A percentile compares a stretch with the other conserved stretches of the same genome.
Evolutionary conservation across 2,888 invertebrate species (phyloP).

Genomic region (Lingula anatina): DNA sequence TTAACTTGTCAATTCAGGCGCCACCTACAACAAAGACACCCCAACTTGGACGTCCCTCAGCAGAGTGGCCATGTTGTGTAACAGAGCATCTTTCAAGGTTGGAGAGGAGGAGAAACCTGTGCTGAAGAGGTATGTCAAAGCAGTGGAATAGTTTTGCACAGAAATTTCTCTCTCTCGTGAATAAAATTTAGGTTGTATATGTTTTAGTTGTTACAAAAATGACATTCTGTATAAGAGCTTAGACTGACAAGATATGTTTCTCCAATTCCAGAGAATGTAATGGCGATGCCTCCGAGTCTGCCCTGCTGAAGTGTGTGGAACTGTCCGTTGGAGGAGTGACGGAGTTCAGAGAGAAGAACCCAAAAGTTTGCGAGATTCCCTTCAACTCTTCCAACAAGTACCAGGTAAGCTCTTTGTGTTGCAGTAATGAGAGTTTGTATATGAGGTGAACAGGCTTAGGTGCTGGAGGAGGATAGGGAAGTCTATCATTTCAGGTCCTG

Average conservation of each 20-base stretch:
- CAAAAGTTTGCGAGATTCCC: conserved; percentile 53
- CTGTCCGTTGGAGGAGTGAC: conserved; percentile 47
- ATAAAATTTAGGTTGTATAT: too few relatives aligned
- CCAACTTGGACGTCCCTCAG: conserved; percentile 84
- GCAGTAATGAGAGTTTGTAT: too few relatives aligned
- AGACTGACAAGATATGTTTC: too few relatives aligned
- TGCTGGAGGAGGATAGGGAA: too few relatives aligned
- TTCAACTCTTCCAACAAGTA: conserved; percentile 57
- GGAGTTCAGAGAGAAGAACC: conserved; percentile 43
- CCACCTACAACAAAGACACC: conserved; percentile 77
- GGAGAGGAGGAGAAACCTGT: conserved; percentile 89
- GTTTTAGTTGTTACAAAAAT: too few relatives aligned
- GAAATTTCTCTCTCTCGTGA: too few relatives aligned
- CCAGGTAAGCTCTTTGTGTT: too few relatives aligned
- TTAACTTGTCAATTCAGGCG: too few relatives aligned
- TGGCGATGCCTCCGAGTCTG: conserved; percentile 56
- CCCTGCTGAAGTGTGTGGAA: conserved; percentile 52
- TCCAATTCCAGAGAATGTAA: conserved; percentile 51
- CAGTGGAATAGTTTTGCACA: too few relatives aligned
- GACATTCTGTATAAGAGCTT: too few relatives aligned
- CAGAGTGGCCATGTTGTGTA: conserved; percentile 92
- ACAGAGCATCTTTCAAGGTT: conserved; percentile 96
- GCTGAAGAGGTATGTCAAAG: conserved; percentile 77
- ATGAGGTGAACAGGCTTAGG: too few relatives aligned
- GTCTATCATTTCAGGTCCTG: too few relatives aligned